Conservation (phyloP, 2,797 vertebrate genomes). For the Paedocypris micromegethes region DNA sequence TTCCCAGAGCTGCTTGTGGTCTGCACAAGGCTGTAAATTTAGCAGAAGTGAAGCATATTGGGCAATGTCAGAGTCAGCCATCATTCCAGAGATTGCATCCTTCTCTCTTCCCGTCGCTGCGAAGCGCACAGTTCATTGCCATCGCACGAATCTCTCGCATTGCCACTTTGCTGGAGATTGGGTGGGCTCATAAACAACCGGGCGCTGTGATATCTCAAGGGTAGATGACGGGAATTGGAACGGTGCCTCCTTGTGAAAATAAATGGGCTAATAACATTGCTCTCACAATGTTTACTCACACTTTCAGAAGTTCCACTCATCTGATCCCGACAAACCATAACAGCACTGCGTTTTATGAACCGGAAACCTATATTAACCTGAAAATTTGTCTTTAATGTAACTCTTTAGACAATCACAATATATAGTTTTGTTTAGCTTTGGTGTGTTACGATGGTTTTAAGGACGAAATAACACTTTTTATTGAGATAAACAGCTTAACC, state of each 20-base stretch:
- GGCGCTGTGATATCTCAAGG: constrained; percentile 53
- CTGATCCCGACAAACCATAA: constrained; percentile 24
- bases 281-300: constrained; percentile 28
- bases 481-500: too few relatives aligned
- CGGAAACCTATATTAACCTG: not conserved
- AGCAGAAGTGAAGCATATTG: constrained; percentile 61
- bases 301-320: constrained; percentile 19
- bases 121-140: constrained; percentile 51
- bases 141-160: constrained; percentile 48
- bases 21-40: constrained; percentile 68
- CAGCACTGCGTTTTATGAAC: constrained; percentile 18
- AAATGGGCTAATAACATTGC: constrained; percentile 53
- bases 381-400: constrained; percentile 5
- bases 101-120: constrained; percentile 18
- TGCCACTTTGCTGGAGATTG: constrained; percentile 57
- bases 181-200: constrained; percentile 57
- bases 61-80: constrained; percentile 59
- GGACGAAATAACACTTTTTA: too few relatives aligned
- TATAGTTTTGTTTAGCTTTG: too few relatives aligned
- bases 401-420: too few relatives aligned
- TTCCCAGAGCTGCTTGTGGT: constrained; percentile 56
- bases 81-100: constrained; percentile 61
- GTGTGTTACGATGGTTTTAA: too few relatives aligned
- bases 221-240: constrained; percentile 49
- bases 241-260: constrained; percentile 53